These are phyloP conservation scores for Operophtera brumata DNA, from an alignment of 2,888 invertebrate genomes.

Conservation along the genomic window DNA sequence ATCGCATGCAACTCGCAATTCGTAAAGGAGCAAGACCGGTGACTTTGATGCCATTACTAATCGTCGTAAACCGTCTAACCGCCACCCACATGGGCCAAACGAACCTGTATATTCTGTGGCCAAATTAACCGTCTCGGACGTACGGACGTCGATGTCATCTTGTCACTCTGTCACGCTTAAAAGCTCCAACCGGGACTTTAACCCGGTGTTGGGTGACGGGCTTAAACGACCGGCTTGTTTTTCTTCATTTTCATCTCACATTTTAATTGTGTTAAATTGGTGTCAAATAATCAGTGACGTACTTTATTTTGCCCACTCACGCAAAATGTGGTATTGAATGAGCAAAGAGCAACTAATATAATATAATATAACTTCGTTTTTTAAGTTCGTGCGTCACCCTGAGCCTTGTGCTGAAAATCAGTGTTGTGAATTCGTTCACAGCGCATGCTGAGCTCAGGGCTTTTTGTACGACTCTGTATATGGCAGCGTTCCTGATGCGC, in stretches of 20 bases:
- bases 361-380: no score
- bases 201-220: conserved; percentile 70
- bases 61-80: conserved; percentile 26
- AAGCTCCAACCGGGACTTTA: conserved; percentile 64
- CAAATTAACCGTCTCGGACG: conserved; percentile 73
- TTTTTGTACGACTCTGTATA: no score
- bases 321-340: no score
- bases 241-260: conserved; percentile 25
- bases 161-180: conserved; percentile 69
- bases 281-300: background rate
- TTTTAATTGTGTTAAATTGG: conserved; percentile 21
- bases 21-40: conserved; percentile 19
- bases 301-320: background rate
- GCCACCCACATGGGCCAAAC: conserved; percentile 14
- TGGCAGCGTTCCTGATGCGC: no score
- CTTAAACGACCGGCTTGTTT: conserved; percentile 29
- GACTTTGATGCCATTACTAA: conserved; percentile 24
- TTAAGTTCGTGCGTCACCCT: no score
- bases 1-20: conserved; percentile 23
- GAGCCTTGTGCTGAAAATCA: no score
- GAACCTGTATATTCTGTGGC: conserved; percentile 25
- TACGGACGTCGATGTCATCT: conserved; percentile 71
- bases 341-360: no score
- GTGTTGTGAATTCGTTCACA: no score
- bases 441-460: no score